Base-by-base conservation (phyloP, 1,140 invertebrate genomes). In the Druon quercuslanigerum region DNA sequence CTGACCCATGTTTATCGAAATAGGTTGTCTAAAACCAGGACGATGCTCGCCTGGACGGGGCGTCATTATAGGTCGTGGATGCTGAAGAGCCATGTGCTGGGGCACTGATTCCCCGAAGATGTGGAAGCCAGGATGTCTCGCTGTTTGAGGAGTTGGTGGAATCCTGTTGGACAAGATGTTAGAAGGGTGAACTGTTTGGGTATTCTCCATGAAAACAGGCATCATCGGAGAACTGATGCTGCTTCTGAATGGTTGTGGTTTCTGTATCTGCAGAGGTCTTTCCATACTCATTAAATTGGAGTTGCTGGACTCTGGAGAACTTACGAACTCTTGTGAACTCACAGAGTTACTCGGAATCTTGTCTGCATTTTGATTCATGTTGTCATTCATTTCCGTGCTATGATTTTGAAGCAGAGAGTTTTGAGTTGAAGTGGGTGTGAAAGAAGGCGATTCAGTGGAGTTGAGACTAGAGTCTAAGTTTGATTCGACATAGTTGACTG, bases 401-500 rank as follows among this genome's bases (percentile, higher is more conserved):
- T n/a, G n/a, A 17, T 4, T 54, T 7, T 54, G 52, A 54, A 16
- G 19, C 52, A 9, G 17, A 19, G 52, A 54, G 16, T 54, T 54
- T 17, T 72, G 71, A 51, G 50, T 17, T 51, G 40, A 20, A 50
- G 17, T 19, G 1, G 70, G 12, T 16, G 9, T 12, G 12, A 17
- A 16, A 66, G 46, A 17, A 11, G 73, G 16, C 4, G 57, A 8
- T 75, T 66, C 19, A 5, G 66, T 54, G n/a, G 51, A 40, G 5
- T 33, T 33, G 25, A 33, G 25, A 54, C 50, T 76, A 6, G 40
- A 16, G 11, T 12, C 9, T n/a, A 13, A 17, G 7, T 71, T 80
- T 16, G 76, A 83, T 14, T 82, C 78, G 2, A 76, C 51, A 56
- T 88, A 87, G 56, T 88, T 87, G 8, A 73, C 79, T 17, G 87